Conservation (phyloP, 2,888 invertebrate genomes). For the Carabus problematicus region DNA sequence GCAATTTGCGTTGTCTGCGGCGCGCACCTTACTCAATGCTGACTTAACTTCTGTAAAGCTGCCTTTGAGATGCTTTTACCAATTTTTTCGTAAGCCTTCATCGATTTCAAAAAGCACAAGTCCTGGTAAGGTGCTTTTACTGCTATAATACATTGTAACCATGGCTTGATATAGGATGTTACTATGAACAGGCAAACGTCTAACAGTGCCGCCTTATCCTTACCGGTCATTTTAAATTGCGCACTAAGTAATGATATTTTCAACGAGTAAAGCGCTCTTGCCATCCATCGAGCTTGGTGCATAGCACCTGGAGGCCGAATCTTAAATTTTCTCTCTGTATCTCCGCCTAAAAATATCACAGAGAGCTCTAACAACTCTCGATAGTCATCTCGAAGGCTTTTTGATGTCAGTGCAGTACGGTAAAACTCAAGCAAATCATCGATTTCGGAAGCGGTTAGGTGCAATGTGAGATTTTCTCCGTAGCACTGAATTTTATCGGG, state of each 20-base stretch:
- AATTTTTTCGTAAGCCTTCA: slow-evolving; percentile 43
- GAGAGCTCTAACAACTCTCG: slow-evolving; percentile 45
- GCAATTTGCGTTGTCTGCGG: too few species aligned
- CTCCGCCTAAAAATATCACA: slow-evolving; percentile 45
- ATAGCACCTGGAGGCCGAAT: slow-evolving; percentile 47
- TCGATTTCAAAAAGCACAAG: slow-evolving; percentile 46
- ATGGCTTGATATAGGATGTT: slow-evolving; percentile 49
- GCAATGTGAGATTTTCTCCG: too few species aligned
- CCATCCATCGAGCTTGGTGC: slow-evolving; percentile 51
- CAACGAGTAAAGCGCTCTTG: slow-evolving; percentile 49
- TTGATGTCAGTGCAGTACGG: slow-evolving; percentile 44
- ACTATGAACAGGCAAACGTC: slow-evolving; percentile 47
- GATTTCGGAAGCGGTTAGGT: too few species aligned
- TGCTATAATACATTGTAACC: slow-evolving; percentile 47
- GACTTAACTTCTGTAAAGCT: too few species aligned
- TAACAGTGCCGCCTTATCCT: slow-evolving; percentile 43
- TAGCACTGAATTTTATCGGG: too few species aligned
- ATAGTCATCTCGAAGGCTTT: slow-evolving; percentile 46
- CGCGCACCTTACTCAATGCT: too few species aligned
- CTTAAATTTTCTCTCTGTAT: slow-evolving; percentile 45
- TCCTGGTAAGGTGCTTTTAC: slow-evolving; percentile 44
- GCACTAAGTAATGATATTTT: slow-evolving; percentile 45
- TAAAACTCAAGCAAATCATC: too few species aligned
- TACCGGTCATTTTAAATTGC: slow-evolving; percentile 44
- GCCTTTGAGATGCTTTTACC: too few species aligned